A percentile compares a stretch with the other conserved stretches of the same genome.
Evolutionary conservation across 1,140 invertebrate species (phyloP).

Genomic region (Trypoxylus dichotomus): DNA sequence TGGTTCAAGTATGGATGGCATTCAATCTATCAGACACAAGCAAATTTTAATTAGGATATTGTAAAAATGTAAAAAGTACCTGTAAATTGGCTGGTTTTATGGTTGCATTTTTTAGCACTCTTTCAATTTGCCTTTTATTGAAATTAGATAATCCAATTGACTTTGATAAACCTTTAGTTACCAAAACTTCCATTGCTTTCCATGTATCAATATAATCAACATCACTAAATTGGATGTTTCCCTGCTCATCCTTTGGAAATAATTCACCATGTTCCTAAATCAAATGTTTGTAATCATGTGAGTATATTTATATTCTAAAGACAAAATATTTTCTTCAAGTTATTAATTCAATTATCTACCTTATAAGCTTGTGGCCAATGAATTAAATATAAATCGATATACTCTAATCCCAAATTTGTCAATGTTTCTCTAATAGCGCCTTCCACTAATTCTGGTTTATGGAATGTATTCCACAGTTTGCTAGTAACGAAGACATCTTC

Average conservation of each 20-base stretch:
- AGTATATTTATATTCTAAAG: neutral
- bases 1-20: slow-evolving; percentile 85
- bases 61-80: neutral
- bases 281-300: neutral
- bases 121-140: slow-evolving; percentile 77
- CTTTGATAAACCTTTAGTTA: slow-evolving; percentile 68
- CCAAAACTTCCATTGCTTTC: slow-evolving; percentile 82
- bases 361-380: slow-evolving; percentile 74
- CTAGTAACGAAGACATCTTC: slow-evolving; percentile 69
- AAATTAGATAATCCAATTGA: slow-evolving; percentile 93
- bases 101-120: slow-evolving; percentile 60
- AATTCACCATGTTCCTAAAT: slow-evolving; percentile 59
- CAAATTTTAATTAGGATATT: too few species aligned
- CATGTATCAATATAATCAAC: slow-evolving; percentile 90
- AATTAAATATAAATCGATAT: slow-evolving; percentile 78
- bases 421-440: slow-evolving; percentile 64
- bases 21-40: slow-evolving; percentile 23
- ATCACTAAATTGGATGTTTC: slow-evolving; percentile 55
- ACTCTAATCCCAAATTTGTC: slow-evolving; percentile 66
- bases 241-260: slow-evolving; percentile 65
- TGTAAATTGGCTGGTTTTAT: slow-evolving; percentile 7
- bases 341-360: neutral
- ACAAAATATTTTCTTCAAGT: neutral
- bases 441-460: slow-evolving; percentile 63
- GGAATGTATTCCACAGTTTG: slow-evolving; percentile 72